These are phyloP conservation scores for Aythya baeri DNA, from an alignment of 2,113 vertebrate genomes.

Conservation along the genomic window DNA sequence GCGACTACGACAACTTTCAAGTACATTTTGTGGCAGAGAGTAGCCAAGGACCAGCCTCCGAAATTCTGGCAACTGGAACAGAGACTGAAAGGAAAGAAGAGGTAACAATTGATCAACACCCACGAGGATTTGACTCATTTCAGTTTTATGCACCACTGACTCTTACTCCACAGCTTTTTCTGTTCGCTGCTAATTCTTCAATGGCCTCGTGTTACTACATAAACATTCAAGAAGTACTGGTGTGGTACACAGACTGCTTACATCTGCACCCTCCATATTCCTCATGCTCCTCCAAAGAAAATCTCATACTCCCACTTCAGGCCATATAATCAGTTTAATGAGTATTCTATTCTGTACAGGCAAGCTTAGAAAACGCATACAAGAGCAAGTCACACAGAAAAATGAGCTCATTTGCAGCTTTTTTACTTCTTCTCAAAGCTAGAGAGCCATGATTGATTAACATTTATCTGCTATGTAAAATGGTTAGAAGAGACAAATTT, in stretches of 20 bases:
- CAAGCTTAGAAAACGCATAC: neutral
- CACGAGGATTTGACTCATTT: neutral
- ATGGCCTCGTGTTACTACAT: accelerated
- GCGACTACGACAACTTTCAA: conserved; percentile 86
- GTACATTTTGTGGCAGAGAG: conserved; percentile 82
- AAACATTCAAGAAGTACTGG: accelerated
- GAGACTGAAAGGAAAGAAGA: conserved; percentile 81
- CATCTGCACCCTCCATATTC: accelerated
- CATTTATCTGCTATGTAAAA: neutral
- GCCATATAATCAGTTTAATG: neutral
- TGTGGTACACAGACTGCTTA: no score
- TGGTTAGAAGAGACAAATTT: neutral
- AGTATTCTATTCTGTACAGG: neutral
- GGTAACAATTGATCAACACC: neutral
- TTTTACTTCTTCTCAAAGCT: neutral
- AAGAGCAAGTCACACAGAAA: neutral
- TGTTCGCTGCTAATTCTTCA: accelerated
- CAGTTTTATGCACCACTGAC: neutral
- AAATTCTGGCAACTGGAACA: conserved; percentile 95
- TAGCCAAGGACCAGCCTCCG: conserved; percentile 93
- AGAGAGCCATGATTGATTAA: neutral
- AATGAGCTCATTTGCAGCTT: neutral
- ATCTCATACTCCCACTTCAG: neutral
- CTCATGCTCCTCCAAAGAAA: neutral
- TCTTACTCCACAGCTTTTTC: neutral